phyloP scores from a whole-genome alignment of 1,140 invertebrate species.

The Sycobia sp. region DNA sequence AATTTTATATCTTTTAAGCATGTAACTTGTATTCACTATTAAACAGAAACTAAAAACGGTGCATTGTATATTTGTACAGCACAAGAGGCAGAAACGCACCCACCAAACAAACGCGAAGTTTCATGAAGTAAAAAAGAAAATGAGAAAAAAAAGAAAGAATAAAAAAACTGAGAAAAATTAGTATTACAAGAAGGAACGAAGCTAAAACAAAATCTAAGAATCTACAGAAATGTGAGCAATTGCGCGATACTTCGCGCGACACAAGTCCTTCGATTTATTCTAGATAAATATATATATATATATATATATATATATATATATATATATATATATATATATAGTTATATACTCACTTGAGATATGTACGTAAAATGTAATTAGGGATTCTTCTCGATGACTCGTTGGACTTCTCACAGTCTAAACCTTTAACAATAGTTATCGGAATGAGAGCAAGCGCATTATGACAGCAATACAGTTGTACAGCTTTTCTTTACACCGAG shows the following conservation, averaged over 20 bases:
- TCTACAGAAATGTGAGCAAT: too few relatives aligned
- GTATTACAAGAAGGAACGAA: too few relatives aligned
- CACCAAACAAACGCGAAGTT: slow-evolving; percentile 24
- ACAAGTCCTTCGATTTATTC: too few relatives aligned
- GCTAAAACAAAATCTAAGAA: too few relatives aligned
- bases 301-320: too few relatives aligned
- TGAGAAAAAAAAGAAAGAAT: background rate
- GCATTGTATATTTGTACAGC: slow-evolving; percentile 36
- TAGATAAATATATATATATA: too few relatives aligned
- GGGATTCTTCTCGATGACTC: slow-evolving; percentile 19
- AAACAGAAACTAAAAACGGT: slow-evolving; percentile 10
- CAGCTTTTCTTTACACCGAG: too few relatives aligned
- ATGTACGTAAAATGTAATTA: slow-evolving; percentile 12
- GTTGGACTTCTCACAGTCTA: slow-evolving; percentile 10
- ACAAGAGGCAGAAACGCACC: slow-evolving; percentile 14
- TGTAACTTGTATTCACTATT: background rate
- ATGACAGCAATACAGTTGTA: too few relatives aligned
- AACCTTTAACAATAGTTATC: background rate
- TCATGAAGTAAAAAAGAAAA: slow-evolving; percentile 4
- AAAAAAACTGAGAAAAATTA: too few relatives aligned
- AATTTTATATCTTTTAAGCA: too few relatives aligned
- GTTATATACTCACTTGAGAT: background rate
- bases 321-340: slow-evolving; percentile 1
- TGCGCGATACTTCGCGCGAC: too few relatives aligned
- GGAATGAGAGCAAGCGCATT: background rate